Conservation (phyloP, 2,113 vertebrate species). For the Telmatochromis brichardi region DNA sequence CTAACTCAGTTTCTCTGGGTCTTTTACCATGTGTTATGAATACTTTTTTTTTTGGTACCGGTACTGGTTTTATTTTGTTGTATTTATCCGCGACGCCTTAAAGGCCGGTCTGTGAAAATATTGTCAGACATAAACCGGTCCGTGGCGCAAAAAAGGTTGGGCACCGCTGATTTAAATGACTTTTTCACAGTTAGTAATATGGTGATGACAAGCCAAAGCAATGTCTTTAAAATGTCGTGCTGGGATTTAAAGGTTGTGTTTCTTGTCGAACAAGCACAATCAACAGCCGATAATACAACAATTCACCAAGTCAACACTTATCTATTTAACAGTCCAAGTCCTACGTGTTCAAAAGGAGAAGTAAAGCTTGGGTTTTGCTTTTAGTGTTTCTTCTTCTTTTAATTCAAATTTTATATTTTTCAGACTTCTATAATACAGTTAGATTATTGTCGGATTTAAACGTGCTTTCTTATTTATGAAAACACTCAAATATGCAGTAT, state of each 20-base stretch:
- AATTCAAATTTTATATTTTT: not conserved
- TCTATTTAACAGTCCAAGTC: not conserved
- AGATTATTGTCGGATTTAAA: not conserved
- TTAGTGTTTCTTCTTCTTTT: not conserved
- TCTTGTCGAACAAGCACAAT: not conserved
- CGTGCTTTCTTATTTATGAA: not conserved
- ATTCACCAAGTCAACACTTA: not conserved
- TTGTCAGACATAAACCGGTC: accelerated
- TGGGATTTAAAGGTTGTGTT: not conserved
- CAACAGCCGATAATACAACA: not conserved
- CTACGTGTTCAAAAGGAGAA: not conserved
- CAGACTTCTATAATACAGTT: not conserved
- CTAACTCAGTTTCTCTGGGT: accelerated
- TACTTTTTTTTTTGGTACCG: not conserved
- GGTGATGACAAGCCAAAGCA: not conserved
- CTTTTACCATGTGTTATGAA: not conserved
- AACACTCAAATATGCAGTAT: not conserved
- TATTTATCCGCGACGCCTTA: accelerated
- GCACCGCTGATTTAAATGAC: not conserved
- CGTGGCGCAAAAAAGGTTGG: not conserved
- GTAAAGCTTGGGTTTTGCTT: not conserved
- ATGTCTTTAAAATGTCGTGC: not conserved
- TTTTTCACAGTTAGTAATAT: not conserved
- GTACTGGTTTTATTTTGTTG: not conserved
- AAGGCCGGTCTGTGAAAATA: not conserved